Evolutionary conservation across 2,888 invertebrate genomes (phyloP).

Genomic region (Phaedon cochleariae): DNA sequence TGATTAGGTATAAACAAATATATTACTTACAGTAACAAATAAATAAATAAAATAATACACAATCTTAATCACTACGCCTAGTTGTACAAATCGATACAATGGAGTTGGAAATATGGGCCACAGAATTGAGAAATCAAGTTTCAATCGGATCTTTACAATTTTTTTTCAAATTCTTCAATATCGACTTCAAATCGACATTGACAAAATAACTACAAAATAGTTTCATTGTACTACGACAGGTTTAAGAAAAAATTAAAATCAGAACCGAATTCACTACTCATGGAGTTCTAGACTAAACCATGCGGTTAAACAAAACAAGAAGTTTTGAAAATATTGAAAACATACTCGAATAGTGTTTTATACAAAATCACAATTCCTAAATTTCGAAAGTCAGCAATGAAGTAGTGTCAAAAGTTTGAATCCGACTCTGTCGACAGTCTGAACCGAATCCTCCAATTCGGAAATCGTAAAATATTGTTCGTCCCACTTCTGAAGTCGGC

Average conservation of each 20-base stretch:
- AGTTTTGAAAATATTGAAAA: no score
- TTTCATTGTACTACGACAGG: slow-evolving; percentile 15
- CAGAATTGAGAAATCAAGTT: neutral
- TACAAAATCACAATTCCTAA: no score
- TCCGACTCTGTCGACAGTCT: no score
- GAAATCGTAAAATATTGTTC: no score
- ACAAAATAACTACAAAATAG: neutral
- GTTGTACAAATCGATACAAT: slow-evolving; percentile 27
- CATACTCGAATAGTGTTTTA: no score
- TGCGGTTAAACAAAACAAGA: no score
- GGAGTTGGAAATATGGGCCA: neutral
- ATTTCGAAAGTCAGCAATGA: no score
- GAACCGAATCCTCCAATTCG: no score
- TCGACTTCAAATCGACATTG: neutral
- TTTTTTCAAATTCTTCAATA: neutral
- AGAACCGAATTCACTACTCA: neutral
- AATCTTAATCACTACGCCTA: slow-evolving; percentile 25
- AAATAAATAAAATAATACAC: slow-evolving; percentile 41
- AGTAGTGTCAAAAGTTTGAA: no score
- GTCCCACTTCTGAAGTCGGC: slow-evolving; percentile 5
- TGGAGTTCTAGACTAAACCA: neutral
- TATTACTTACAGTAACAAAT: slow-evolving; percentile 36
- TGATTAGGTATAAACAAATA: slow-evolving; percentile 34
- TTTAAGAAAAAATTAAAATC: neutral
- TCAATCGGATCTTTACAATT: neutral